phyloP scores from a whole-genome alignment of 2,797 vertebrate species.

The Neopelma chrysocephalum region DNA sequence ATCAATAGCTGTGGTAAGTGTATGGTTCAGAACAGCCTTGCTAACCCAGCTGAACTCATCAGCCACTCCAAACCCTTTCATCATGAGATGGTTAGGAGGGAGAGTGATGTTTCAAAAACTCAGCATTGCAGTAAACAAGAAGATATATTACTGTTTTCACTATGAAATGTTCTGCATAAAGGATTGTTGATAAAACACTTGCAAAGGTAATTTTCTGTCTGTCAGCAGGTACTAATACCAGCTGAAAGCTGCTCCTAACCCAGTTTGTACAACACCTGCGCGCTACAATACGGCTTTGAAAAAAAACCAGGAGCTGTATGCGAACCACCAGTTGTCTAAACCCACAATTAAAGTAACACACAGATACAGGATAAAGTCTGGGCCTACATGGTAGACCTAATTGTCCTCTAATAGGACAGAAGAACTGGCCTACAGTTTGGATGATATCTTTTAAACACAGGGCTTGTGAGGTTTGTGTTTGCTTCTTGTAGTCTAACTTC shows the following conservation, averaged over 20 bases:
- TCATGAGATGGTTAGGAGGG: rapidly evolving
- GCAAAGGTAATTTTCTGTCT: neutral
- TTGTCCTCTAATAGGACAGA: neutral
- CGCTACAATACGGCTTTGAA: neutral
- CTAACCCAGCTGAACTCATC: neutral
- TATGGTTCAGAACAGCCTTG: neutral
- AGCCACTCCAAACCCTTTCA: neutral
- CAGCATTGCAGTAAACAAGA: neutral
- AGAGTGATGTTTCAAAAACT: neutral
- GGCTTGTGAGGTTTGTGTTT: neutral
- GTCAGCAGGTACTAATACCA: neutral
- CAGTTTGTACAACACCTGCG: neutral
- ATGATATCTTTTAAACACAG: neutral
- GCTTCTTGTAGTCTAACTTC: neutral
- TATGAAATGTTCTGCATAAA: neutral
- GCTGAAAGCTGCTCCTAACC: neutral
- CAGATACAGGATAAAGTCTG: neutral
- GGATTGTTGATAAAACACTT: neutral
- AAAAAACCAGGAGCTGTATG: neutral
- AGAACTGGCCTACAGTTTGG: neutral
- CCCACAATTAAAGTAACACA: neutral
- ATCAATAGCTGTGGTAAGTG: neutral
- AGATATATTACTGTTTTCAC: neutral
- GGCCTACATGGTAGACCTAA: neutral
- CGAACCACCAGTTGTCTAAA: neutral